Base-by-base conservation (phyloP, 2,113 vertebrate genomes). In the Anolis carolinensis region DNA sequence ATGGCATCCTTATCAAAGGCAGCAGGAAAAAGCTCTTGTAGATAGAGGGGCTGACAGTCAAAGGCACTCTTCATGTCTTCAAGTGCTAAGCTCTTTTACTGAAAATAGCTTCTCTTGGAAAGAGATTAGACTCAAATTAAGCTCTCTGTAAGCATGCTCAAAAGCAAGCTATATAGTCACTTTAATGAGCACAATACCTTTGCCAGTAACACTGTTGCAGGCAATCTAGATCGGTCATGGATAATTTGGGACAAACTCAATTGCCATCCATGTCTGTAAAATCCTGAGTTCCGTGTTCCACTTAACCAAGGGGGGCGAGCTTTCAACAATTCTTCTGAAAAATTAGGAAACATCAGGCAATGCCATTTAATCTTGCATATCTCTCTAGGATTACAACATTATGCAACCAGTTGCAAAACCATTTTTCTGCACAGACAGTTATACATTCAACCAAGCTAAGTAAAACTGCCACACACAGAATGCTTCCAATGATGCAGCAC, bases 291-390 rank as follows among this genome's bases (percentile, higher is more conserved):
- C 86, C 89, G 82, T 16, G 90, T 86, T 89, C 90, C 93, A 68
- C 93, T 95, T 86, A 93, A 88, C 97, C 97, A 97, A 0, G 95
- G 92, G 48, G 93, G 94, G 74, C 96, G 96, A 87, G 34, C 93
- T 88, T 92, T 96, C 88, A 98, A 34, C 32, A 94, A 89, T 5
- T 89, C 72, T 74, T 92, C 97, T 97, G 94, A 80, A 94, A 94
- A 90, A 87, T 63, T 89, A 83, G 80, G 5, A 74, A 50, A 65
- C 63, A 77, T 36, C 55, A 79, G 25, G 34, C 32, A 32, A 21
- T 9, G 27, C 87, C 8, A 44, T 87, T 74, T 82, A 44, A 44
- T 71, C 10, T 25, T 30, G 63, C 30, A 6, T 82, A 34, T 30
- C 6, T 76, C 55, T 62, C 50, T 59, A 25, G 36, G 6, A 30